A percentile compares a stretch with the other conserved stretches of the same genome.
Conservation (phyloP, 2,888 invertebrate species). For the Lucinisca nassula region DNA sequence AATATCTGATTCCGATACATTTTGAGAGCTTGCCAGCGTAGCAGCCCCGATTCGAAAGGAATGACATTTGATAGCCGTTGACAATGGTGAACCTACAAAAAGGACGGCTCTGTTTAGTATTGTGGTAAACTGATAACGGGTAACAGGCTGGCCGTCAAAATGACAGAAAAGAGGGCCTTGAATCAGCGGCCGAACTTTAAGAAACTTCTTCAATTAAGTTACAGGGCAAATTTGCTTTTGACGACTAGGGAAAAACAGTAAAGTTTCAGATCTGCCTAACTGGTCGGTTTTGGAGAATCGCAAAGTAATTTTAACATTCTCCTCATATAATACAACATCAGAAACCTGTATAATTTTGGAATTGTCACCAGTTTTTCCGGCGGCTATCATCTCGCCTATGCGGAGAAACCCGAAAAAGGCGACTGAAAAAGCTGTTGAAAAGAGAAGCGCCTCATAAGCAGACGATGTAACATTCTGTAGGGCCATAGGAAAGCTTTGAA, state of each 20-base stretch:
- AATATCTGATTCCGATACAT: background rate
- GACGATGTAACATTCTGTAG: background rate
- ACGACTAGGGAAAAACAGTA: background rate
- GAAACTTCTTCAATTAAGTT: background rate
- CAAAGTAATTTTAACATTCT: background rate
- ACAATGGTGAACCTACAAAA: background rate
- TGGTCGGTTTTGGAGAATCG: background rate
- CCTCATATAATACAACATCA: background rate
- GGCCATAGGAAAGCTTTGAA: background rate
- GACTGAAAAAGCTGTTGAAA: background rate
- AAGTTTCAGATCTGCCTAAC: background rate
- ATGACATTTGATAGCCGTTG: background rate
- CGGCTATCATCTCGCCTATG: background rate
- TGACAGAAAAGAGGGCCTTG: background rate
- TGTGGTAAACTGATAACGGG: background rate
- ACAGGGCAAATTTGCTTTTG: background rate
- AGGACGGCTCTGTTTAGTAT: background rate
- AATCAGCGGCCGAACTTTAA: background rate
- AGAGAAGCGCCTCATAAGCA: background rate
- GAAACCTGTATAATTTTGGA: background rate
- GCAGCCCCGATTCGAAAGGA: background rate
- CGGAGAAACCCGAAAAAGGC: background rate
- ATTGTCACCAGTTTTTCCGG: too few relatives aligned
- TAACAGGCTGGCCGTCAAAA: background rate
- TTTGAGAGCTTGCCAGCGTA: background rate